Evolutionary conservation across 2,113 vertebrate species (phyloP).

Genomic region (Podarcis cretensis): DNA sequence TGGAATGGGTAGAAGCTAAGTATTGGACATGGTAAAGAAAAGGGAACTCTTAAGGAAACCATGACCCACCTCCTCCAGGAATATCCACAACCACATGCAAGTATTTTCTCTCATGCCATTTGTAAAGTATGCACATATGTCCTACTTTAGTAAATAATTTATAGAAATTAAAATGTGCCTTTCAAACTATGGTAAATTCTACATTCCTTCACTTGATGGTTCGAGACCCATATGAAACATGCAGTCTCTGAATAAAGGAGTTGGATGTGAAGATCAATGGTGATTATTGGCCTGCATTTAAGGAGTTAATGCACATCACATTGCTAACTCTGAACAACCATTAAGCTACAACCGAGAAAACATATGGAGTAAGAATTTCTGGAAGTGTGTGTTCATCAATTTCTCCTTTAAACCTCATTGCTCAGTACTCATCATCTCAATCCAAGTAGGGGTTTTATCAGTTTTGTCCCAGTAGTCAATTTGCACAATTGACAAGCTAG

Average conservation of each 20-base stretch:
- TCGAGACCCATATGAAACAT: background rate
- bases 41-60: no score
- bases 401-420: conserved; percentile 56
- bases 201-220: background rate
- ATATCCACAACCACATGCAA: background rate
- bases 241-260: background rate
- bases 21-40: background rate
- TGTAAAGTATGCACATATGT: background rate
- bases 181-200: background rate
- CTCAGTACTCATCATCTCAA: conserved; percentile 50
- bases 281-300: background rate
- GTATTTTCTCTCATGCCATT: background rate
- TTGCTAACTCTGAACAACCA: background rate
- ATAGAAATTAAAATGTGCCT: background rate
- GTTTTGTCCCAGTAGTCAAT: conserved; percentile 50
- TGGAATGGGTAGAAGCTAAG: background rate
- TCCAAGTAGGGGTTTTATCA: conserved; percentile 48
- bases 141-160: background rate
- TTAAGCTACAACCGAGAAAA: background rate
- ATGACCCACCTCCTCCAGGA: no score
- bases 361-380: conserved; percentile 10
- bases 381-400: conserved; percentile 38
- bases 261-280: background rate
- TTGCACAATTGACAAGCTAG: conserved; percentile 36
- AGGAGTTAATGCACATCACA: background rate